These are phyloP conservation scores for Spilogale gracilis DNA, from an alignment of 2,113 vertebrate genomes.

Conservation along the genomic window DNA sequence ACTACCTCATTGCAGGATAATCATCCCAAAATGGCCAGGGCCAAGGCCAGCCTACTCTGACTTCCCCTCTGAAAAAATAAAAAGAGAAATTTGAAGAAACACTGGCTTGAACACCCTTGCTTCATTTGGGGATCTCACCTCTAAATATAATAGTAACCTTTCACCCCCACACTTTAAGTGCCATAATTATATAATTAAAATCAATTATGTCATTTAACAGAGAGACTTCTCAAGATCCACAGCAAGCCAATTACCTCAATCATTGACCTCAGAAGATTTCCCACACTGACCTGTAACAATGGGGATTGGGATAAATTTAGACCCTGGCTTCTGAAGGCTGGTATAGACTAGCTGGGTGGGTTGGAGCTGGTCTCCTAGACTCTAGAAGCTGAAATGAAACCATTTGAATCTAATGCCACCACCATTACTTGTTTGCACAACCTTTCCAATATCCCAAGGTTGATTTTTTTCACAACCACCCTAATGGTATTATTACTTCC, in stretches of 20 bases:
- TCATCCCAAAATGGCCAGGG: constrained; percentile 87
- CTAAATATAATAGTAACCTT: constrained; percentile 94
- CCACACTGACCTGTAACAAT: constrained; percentile 93
- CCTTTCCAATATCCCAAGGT: not conserved
- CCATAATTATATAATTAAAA: constrained; percentile 98
- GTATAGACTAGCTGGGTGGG: not conserved
- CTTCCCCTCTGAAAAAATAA: constrained; percentile 80
- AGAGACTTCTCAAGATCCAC: constrained; percentile 89
- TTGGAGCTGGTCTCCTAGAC: not conserved
- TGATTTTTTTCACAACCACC: constrained; percentile 19
- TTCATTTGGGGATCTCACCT: constrained; percentile 83
- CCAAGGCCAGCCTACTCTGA: constrained; percentile 90
- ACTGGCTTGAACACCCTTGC: constrained; percentile 80
- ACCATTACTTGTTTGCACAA: not conserved
- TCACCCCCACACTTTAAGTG: constrained; percentile 94
- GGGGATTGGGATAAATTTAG: constrained; percentile 93
- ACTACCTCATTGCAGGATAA: constrained; percentile 86
- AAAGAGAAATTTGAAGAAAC: constrained; percentile 83
- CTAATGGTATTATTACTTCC: not conserved
- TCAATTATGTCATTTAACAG: constrained; percentile 97
- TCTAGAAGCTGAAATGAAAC: not conserved
- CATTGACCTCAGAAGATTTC: constrained; percentile 94
- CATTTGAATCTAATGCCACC: not conserved
- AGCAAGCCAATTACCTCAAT: constrained; percentile 94
- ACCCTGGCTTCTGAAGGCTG: constrained; percentile 83